Evolutionary conservation across 2,113 vertebrate species (phyloP), one percentile per base, ranked within the genome.

Genomic region (Xenus cinereus): DNA sequence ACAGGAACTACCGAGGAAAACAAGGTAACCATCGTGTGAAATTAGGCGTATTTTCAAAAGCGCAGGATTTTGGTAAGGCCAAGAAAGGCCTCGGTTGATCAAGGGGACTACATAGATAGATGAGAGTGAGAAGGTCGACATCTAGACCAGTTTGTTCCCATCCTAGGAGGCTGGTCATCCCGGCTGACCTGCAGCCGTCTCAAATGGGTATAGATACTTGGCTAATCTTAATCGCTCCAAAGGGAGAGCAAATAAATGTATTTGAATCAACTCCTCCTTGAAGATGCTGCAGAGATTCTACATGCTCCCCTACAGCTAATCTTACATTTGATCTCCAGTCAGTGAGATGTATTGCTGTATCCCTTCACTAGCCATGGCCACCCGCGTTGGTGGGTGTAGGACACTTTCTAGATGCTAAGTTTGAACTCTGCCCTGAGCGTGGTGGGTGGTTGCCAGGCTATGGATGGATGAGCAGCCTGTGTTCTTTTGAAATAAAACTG

Each of bases 11-110:
- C 89, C 89, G 41, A 97, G 96, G 94, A 95, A 95, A 96, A 93
- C 95, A 56, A 98, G 98, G 99, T 99, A 98, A 98, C 80, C 30
- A 26, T 6, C 28, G 11, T 4, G 4, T 35, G 14, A 45, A 75
- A 69, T 33, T 4, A 45, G 6, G 27, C 27, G 6, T 39, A 4
- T 48, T 67, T 51, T n/a, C 21, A 35, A 19, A 85, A 89, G 41
- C 8, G 9, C 8, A 45, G 51, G 20, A 59, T 88, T 45, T 43
- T 13, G 11, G 19, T 21, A 63, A 77, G 51, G 46, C 28, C 28
- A 37, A 9, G 51, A 66, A 72, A 46, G 26, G 12, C 33, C 69
- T 94, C 5, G 3, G 0, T 24, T 51, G 7, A 48, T 73, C 7
- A 12, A 18, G 16, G 37, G 10, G 14, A 43, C 2, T 37, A 7